Evolutionary conservation across 2,888 invertebrate genomes (phyloP).

Genomic region (Cataglyphis livida): DNA sequence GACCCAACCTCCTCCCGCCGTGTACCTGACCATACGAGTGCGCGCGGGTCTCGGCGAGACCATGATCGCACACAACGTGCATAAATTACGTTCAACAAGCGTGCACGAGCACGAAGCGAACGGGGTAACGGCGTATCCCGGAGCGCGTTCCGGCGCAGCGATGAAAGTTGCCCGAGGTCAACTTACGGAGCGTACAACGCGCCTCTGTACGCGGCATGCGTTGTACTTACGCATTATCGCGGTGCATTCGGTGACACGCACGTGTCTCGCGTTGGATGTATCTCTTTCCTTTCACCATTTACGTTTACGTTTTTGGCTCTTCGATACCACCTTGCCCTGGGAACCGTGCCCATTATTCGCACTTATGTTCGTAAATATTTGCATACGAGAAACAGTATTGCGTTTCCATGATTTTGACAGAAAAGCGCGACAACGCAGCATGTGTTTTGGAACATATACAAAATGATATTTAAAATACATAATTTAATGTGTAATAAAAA

Average conservation of each 20-base stretch:
- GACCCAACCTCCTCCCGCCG: constrained; percentile 64
- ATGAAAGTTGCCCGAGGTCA: constrained; percentile 84
- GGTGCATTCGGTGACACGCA: constrained; percentile 18
- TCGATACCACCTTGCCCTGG: not conserved
- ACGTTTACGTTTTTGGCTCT: not conserved
- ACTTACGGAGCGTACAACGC: constrained; percentile 68
- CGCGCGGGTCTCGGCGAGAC: constrained; percentile 75
- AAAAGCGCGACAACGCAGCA: not conserved
- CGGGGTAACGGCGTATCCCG: constrained; percentile 60
- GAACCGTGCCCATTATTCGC: not conserved
- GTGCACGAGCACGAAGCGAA: constrained; percentile 55
- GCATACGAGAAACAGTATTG: too few species aligned
- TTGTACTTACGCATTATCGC: not conserved
- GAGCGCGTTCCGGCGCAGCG: constrained; percentile 68
- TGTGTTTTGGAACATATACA: not conserved
- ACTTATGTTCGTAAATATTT: not conserved
- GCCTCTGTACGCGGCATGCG: constrained; percentile 14
- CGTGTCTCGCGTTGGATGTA: constrained; percentile 13
- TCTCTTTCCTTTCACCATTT: constrained; percentile 16
- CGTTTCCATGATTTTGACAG: not conserved
- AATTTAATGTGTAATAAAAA: not conserved
- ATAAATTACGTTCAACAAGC: constrained; percentile 80
- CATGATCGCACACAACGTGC: constrained; percentile 81
- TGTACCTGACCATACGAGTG: constrained; percentile 80
- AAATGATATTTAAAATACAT: not conserved